Conservation (phyloP, 23 tunicate genomes). For the Halocynthia aurantium region DNA sequence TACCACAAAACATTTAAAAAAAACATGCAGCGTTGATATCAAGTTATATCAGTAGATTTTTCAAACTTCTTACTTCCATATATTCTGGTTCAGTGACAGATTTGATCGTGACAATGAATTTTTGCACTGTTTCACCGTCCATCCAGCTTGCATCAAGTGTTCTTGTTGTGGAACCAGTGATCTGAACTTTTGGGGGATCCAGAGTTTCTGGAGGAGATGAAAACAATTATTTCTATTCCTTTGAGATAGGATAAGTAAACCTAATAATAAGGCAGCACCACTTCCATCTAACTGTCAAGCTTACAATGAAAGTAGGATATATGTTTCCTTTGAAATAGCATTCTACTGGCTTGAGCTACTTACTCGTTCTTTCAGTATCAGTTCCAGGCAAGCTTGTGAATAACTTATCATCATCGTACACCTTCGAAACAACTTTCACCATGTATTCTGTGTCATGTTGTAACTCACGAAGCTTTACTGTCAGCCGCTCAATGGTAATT, state of each 20-base stretch:
- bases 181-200: slow-evolving; percentile 35
- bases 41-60: background rate
- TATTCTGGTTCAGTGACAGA: too few species aligned
- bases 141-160: slow-evolving; percentile 52
- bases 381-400: slow-evolving; percentile 2
- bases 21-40: too few species aligned
- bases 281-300: too few species aligned
- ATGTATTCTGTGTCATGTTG: background rate
- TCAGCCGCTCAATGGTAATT: background rate
- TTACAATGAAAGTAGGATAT: too few species aligned
- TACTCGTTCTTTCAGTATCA: background rate
- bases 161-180: slow-evolving; percentile 21
- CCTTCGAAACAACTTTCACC: background rate
- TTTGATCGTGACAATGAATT: slow-evolving; percentile 1
- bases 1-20: too few species aligned
- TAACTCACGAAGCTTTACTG: background rate
- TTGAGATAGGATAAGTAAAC: too few species aligned
- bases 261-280: too few species aligned
- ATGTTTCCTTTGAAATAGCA: too few species aligned
- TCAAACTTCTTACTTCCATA: background rate
- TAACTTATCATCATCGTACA: slow-evolving; percentile 14
- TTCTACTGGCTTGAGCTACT: background rate
- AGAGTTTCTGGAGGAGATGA: slow-evolving; percentile 10
- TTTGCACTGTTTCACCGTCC: background rate
- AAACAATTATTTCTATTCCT: too few species aligned